Evolutionary conservation across 2,113 vertebrate genomes (phyloP).

Genomic region (Panthera uncia): DNA sequence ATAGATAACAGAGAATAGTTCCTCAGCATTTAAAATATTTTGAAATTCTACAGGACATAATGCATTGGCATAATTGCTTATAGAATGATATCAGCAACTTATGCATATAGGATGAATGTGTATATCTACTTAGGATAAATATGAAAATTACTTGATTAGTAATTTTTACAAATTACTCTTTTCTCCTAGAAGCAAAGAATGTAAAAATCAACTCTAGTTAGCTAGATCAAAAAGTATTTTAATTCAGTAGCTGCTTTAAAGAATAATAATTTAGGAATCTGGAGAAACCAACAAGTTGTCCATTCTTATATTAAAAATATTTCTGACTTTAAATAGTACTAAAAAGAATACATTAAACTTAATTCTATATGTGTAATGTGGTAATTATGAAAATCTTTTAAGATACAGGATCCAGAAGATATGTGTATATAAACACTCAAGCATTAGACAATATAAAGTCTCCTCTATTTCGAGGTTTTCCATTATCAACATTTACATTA

Average conservation of each 20-base stretch:
- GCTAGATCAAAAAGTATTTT: constrained; percentile 4
- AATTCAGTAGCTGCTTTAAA: constrained; percentile 42
- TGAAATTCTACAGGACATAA: background rate
- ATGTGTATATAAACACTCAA: background rate
- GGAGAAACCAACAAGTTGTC: constrained; percentile 14
- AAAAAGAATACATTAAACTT: constrained; percentile 21
- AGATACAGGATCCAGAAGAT: background rate
- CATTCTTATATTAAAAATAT: constrained; percentile 24
- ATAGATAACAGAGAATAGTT: background rate
- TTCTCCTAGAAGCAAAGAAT: constrained; percentile 5
- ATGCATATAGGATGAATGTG: background rate
- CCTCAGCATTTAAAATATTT: constrained; percentile 21
- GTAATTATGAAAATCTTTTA: background rate
- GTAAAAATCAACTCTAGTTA: constrained; percentile 28
- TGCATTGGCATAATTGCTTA: background rate
- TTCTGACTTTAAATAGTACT: background rate
- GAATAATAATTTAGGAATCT: constrained; percentile 29
- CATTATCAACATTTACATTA: constrained; percentile 6
- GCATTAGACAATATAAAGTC: constrained; percentile 4
- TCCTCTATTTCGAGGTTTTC: background rate
- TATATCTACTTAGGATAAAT: constrained; percentile 11
- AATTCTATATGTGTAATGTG: constrained; percentile 3
- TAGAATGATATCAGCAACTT: background rate
- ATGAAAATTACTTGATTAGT: background rate
- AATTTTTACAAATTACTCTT: background rate